Base-by-base conservation (phyloP, 92 coral and sea anemone species). In the Umimayanthus chanpuru region DNA sequence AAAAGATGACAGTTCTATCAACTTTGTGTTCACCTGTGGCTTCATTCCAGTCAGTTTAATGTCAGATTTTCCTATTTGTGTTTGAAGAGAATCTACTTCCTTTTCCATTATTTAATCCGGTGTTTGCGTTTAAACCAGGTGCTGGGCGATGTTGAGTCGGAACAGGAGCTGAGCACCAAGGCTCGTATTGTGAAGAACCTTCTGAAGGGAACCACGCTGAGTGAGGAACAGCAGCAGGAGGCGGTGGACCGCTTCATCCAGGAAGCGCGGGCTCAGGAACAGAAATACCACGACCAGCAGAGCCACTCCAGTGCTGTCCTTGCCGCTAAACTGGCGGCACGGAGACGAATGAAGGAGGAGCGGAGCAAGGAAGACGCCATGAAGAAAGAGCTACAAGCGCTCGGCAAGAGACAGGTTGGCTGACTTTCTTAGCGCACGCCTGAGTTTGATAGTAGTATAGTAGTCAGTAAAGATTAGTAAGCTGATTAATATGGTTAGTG, bases 281-380 rank as follows among this genome's bases (percentile, higher is more conserved):
- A 95, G 86, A 89, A 88, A 15, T 95, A 90, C 89, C 84, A 89
- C 38, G 92, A 91, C 89, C 79, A 85, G 94, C 95, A 93, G 85
- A 71, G 87, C 32, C 96, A 94, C 88, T 94, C 95, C 86, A 91
- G 88, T 26, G 98, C 94, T 4, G 93, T 95, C 15, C 93, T 97
- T 58, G 96, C 96, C 6, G 98, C 99, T 16, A 97, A 95, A 83
- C 92, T 97, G 47, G 99, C 99, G 16, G 99, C 99, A 12, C 89
- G 98, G n/a, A 95, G 93, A 85, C 93, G 97, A 47, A 89, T 93
- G 88, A 97, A 94, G 76, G 98, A 93, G 26, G 94, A 95, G 56
- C 91, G 93, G 82, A 86, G 88, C 77, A 93, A 93, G 73, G 99
- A 97, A 64, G 91, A 91, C 11, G 99, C 97, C 30, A 94, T 97